Conservation (phyloP, 2,113 vertebrate genomes). For the Motacilla alba region DNA sequence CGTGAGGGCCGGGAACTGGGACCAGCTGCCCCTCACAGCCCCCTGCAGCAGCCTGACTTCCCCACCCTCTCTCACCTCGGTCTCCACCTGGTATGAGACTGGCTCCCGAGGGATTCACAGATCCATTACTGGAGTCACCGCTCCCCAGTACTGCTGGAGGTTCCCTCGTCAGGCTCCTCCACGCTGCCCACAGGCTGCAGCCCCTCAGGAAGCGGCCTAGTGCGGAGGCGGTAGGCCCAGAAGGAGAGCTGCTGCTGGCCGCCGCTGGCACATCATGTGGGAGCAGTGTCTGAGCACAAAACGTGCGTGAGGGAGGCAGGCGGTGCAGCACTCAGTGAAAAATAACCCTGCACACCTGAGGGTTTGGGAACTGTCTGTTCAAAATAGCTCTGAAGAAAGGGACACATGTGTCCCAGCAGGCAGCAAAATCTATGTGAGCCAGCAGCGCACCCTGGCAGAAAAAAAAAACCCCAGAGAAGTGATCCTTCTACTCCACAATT, state of each 20-base stretch:
- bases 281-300: rapidly evolving
- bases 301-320: rapidly evolving
- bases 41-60: not conserved
- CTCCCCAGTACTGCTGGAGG: not conserved
- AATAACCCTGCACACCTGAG: not conserved
- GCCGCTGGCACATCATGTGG: rapidly evolving
- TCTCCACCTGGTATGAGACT: no score
- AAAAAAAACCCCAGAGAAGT: not conserved
- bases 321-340: rapidly evolving
- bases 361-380: not conserved
- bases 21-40: not conserved
- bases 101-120: not conserved
- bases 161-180: rapidly evolving
- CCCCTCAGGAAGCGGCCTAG: rapidly evolving
- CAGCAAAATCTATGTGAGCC: not conserved
- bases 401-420: not conserved
- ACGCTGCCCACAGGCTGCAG: rapidly evolving
- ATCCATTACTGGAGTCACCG: rapidly evolving
- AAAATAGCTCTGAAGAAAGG: not conserved
- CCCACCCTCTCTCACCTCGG: not conserved
- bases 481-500: rapidly evolving
- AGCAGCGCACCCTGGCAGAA: not conserved
- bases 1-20: rapidly evolving
- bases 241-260: not conserved
- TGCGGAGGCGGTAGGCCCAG: rapidly evolving